These are phyloP conservation scores for Erithacus rubecula DNA, from an alignment of 2,797 vertebrate genomes.

Conservation along the genomic window DNA sequence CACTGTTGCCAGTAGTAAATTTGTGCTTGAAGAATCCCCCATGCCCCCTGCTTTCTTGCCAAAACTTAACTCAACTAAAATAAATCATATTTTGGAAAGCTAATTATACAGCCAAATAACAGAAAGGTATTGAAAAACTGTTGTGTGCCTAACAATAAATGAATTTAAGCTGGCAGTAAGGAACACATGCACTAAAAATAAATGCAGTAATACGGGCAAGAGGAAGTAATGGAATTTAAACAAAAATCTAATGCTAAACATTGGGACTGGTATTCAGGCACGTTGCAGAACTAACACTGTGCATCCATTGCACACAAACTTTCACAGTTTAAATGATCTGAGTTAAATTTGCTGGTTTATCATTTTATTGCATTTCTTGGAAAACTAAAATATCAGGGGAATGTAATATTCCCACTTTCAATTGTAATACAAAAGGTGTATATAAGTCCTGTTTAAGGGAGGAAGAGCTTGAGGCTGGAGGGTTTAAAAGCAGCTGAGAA, in stretches of 20 bases:
- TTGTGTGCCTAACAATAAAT: constrained; percentile 47
- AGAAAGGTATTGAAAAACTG: constrained; percentile 57
- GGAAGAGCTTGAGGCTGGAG: neutral
- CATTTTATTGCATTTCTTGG: neutral
- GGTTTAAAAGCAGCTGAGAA: neutral
- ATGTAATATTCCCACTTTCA: neutral
- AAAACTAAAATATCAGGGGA: neutral
- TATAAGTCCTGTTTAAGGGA: neutral
- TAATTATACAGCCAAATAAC: constrained; percentile 56
- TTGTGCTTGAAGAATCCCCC: constrained; percentile 5
- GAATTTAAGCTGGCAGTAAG: constrained; percentile 48
- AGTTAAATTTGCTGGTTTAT: neutral
- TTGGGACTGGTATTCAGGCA: neutral
- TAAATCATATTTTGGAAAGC: constrained; percentile 63
- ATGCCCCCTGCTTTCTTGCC: constrained; percentile 16
- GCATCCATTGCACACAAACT: neutral
- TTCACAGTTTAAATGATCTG: neutral
- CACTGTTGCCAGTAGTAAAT: constrained; percentile 37
- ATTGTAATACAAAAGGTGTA: neutral
- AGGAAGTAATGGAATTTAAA: constrained; percentile 50
- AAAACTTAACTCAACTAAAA: constrained; percentile 48
- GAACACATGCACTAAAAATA: neutral
- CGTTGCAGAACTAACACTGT: neutral
- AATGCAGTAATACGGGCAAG: constrained; percentile 2
- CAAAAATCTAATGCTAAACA: neutral